Evolutionary conservation across 2,888 invertebrate species (phyloP).

Genomic region (Eurytoma adleriae): DNA sequence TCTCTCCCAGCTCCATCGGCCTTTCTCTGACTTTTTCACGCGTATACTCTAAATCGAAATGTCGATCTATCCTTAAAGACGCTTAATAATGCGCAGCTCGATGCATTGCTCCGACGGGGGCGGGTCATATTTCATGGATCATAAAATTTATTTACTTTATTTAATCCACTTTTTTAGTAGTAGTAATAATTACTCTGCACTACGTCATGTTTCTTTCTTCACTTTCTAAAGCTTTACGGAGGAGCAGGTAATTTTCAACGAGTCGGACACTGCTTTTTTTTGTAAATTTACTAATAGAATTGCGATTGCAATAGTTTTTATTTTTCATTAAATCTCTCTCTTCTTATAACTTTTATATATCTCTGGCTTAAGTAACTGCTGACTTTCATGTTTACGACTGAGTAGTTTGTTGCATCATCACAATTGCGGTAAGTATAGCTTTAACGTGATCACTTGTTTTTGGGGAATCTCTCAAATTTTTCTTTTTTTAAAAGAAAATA

Average conservation of each 20-base stretch:
- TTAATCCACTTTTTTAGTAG: background rate
- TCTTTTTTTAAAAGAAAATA: background rate
- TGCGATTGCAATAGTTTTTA: constrained; percentile 36
- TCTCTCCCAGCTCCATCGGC: background rate
- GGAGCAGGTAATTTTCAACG: constrained; percentile 51
- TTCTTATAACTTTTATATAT: constrained; percentile 16
- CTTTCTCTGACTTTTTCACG: background rate
- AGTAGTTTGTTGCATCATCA: constrained; percentile 52
- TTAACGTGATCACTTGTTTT: constrained; percentile 1
- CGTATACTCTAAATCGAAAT: constrained; percentile 37
- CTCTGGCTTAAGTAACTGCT: constrained; percentile 45
- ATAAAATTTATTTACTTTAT: constrained; percentile 15
- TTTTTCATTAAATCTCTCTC: background rate
- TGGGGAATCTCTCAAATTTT: background rate
- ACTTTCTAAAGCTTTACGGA: constrained; percentile 14
- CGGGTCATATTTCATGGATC: constrained; percentile 1
- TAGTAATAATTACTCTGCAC: background rate
- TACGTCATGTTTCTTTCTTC: background rate
- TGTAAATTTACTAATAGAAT: constrained; percentile 52
- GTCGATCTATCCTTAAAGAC: constrained; percentile 29
- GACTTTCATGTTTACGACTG: constrained; percentile 54
- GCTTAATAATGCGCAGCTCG: constrained; percentile 33
- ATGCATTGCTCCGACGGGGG: constrained; percentile 44
- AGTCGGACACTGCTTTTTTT: constrained; percentile 40
- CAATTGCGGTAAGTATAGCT: constrained; percentile 28